Base-by-base conservation (phyloP, 2,888 invertebrate species). In the Lepidocyrtoides sp. region DNA sequence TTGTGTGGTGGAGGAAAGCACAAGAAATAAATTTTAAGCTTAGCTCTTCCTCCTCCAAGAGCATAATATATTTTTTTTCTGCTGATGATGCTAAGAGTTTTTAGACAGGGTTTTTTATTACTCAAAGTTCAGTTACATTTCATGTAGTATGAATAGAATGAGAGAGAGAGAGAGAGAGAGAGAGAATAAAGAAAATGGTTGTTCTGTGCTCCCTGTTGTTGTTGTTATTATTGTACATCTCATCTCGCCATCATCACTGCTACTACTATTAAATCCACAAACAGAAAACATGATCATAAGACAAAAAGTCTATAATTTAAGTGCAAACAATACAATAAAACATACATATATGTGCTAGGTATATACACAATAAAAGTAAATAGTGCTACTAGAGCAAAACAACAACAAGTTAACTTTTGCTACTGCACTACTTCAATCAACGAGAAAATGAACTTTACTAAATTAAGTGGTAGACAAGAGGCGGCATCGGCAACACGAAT, bases 141-240 rank as follows among this genome's bases (percentile, higher is more conserved):
- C n/a, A 4, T 20, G 63, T 23, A 7, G 41, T 36, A 32, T 17
- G 23, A 14, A 51, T 48, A 51, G 14, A 48, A n/a, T 14, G 75
- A 23, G n/a, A n/a, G n/a, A n/a, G n/a, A n/a, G n/a, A n/a, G n/a
- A n/a, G n/a, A n/a, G n/a, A n/a, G n/a, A n/a, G n/a, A n/a, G n/a
- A n/a, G n/a, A 54, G 36, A 72, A 66, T 60, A 83, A 83, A 83
- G 83, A 83, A 84, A 84, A 20, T 20, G 26, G 23, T 82, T 84
- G 84, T 84, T 84, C 51, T 51, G 36, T 54, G n/a, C 26, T 77
- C 3, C n/a, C n/a, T 77, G n/a, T 77, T 77, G 17, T 51, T 54
- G 20, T 57, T 81, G 69, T 36, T 14, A 29, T 23, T 26, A 17
- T 69, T n/a, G 36, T 7, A 36, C 17, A 36, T 36, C 36, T 41